Conservation (phyloP, 2,113 vertebrate genomes). For the Zosterops japonicus region DNA sequence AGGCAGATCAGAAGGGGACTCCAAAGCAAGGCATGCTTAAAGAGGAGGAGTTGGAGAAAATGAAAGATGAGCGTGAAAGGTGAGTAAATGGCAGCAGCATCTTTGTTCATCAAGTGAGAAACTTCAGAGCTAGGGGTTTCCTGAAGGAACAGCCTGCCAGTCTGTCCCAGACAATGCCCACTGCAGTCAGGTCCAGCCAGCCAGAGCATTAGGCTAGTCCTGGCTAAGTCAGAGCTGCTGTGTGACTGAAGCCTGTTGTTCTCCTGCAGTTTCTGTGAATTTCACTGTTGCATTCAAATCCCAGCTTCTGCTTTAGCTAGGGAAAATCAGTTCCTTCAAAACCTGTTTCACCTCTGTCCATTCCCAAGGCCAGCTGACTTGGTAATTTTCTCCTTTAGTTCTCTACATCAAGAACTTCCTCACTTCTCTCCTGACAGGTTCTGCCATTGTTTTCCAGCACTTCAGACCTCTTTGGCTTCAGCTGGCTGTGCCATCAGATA, state of each 20-base stretch:
- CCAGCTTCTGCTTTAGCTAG: not conserved
- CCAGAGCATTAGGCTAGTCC: not conserved
- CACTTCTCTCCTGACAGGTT: not conserved
- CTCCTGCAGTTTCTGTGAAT: not conserved
- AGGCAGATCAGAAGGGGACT: slow-evolving; percentile 78
- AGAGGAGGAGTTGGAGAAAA: slow-evolving; percentile 86
- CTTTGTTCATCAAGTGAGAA: not conserved
- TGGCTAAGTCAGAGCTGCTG: not conserved
- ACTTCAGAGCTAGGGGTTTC: not conserved
- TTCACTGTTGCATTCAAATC: not conserved
- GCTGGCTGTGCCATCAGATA: not conserved
- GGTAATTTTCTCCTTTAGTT: not conserved
- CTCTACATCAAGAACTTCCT: not conserved
- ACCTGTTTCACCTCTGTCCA: not conserved
- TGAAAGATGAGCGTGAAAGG: slow-evolving; percentile 85
- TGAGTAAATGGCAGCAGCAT: slow-evolving; percentile 32
- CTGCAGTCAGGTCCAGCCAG: not conserved
- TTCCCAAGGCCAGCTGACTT: not conserved
- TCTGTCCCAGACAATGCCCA: not conserved
- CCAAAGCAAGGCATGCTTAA: slow-evolving; percentile 77
- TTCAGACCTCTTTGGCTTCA: not conserved
- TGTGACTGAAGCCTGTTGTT: not conserved
- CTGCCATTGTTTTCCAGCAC: not conserved
- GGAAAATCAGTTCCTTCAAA: not conserved
- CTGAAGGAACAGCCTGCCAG: not conserved